These are phyloP conservation scores for Ceratitis capitata DNA, from an alignment of 1,140 invertebrate species.

Conservation along the genomic window DNA sequence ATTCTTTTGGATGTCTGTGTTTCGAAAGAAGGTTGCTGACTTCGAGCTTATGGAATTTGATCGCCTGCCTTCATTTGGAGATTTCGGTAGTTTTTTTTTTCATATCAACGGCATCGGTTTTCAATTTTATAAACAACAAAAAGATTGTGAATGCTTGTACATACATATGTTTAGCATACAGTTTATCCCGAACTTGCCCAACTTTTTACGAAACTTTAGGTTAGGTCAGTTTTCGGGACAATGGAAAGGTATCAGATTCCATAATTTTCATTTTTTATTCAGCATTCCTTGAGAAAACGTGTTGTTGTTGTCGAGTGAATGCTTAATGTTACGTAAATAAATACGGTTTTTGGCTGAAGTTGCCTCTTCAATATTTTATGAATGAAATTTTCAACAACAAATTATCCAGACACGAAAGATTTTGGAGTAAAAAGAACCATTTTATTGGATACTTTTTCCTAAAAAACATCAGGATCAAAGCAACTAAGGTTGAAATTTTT, in stretches of 20 bases:
- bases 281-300: neutral
- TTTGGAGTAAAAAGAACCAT: neutral
- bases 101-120: neutral
- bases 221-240: neutral
- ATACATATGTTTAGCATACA: neutral
- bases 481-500: neutral
- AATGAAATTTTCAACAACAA: too few relatives aligned
- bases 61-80: neutral
- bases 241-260: too few relatives aligned
- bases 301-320: neutral
- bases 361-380: too few relatives aligned
- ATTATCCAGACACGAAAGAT: too few relatives aligned
- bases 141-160: neutral
- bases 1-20: neutral
- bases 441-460: too few relatives aligned
- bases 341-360: too few relatives aligned
- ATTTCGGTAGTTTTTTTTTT: neutral
- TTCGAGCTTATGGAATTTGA: constrained; percentile 14
- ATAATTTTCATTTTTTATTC: neutral
- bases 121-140: constrained; percentile 6
- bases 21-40: constrained; percentile 29
- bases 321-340: too few relatives aligned
- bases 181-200: neutral
- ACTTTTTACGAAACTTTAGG: neutral
- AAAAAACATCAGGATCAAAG: neutral